Evolutionary conservation across 1,140 invertebrate species (phyloP).

Genomic region (Drosophila triauraria): DNA sequence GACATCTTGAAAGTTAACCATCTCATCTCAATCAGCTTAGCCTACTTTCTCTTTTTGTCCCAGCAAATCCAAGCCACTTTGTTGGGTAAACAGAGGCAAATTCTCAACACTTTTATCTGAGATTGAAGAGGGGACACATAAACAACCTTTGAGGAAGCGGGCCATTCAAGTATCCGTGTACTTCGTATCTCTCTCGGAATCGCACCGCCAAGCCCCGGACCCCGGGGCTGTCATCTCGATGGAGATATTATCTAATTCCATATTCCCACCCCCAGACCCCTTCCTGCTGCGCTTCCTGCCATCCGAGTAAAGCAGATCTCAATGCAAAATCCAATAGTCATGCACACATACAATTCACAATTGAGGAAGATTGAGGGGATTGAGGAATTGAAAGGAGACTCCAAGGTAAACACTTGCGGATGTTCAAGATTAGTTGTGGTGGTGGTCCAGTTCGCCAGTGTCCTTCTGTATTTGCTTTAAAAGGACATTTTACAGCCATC

Average conservation of each 20-base stretch:
- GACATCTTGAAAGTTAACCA: constrained; percentile 42
- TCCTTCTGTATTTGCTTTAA: constrained; percentile 70
- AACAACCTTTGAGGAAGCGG: constrained; percentile 33
- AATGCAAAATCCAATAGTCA: constrained; percentile 81
- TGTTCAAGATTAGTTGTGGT: constrained; percentile 74
- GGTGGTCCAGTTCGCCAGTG: constrained; percentile 62
- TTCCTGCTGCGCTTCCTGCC: background rate
- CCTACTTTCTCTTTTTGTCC: background rate
- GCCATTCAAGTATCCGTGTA: constrained; percentile 23
- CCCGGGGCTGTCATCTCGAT: constrained; percentile 42
- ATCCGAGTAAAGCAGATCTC: constrained; percentile 15
- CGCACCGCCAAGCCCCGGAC: constrained; percentile 4
- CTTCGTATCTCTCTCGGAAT: constrained; percentile 31
- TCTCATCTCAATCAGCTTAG: constrained; percentile 46
- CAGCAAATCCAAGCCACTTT: constrained; percentile 37
- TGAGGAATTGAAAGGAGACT: constrained; percentile 68
- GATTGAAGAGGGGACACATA: constrained; percentile 43
- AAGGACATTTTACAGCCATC: constrained; percentile 74
- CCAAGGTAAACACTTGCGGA: constrained; percentile 80
- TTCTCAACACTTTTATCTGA: constrained; percentile 48
- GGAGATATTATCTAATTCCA: constrained; percentile 52
- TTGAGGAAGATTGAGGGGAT: constrained; percentile 63
- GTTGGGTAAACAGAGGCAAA: constrained; percentile 43
- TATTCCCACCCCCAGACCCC: constrained; percentile 26
- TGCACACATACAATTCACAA: constrained; percentile 75